Conservation (phyloP, 2,888 invertebrate genomes). For the Hypena proboscidalis region DNA sequence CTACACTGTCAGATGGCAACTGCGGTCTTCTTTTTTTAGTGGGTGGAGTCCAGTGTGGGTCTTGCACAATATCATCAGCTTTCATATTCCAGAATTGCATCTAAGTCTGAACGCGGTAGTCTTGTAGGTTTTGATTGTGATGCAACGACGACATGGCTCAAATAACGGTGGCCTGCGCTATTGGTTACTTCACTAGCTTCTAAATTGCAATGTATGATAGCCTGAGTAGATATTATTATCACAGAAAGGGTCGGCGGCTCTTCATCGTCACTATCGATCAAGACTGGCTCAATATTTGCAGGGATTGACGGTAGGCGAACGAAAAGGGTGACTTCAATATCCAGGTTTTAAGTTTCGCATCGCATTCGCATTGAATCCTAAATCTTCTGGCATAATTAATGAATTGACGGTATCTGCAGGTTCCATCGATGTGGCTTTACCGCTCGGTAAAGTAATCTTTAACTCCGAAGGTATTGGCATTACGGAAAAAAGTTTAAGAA, state of each 20-base stretch:
- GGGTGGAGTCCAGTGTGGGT: conserved; percentile 5
- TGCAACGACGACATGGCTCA: too few relatives aligned
- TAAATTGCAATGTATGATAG: background rate
- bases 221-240: conserved; percentile 7
- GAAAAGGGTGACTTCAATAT: background rate
- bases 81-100: background rate
- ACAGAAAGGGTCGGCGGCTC: background rate
- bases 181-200: too few relatives aligned
- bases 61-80: conserved; percentile 6
- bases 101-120: background rate
- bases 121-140: background rate
- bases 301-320: background rate
- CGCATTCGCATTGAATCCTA: conserved; percentile 3
- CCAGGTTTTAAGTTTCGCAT: background rate
- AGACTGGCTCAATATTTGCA: background rate
- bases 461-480: too few relatives aligned
- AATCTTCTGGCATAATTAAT: conserved; percentile 8
- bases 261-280: conserved; percentile 5
- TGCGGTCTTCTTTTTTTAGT: conserved; percentile 4
- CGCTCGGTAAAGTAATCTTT: too few relatives aligned
- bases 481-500: too few relatives aligned
- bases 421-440: background rate
- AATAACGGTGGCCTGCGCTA: too few relatives aligned
- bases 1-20: conserved; percentile 9
- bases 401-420: background rate